Evolutionary conservation across 2,888 invertebrate genomes (phyloP), one percentile per base, ranked within the genome.

Genomic region (Escarpia spicata): DNA sequence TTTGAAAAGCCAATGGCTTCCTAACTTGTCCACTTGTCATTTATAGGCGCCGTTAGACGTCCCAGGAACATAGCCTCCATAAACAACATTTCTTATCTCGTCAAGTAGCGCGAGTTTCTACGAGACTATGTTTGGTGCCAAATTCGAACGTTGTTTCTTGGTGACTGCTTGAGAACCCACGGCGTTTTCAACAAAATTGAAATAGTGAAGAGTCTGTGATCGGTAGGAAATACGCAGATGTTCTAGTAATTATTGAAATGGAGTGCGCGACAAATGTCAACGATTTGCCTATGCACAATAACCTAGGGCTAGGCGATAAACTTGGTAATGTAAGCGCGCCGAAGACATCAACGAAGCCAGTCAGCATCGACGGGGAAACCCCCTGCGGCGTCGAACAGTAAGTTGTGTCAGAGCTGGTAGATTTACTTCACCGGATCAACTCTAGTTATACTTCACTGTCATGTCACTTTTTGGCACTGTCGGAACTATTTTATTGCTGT

Each of bases 181-280:
- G 75, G 19, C 75, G 26, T 15, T 75, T 75, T n/a, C 19, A 26
- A 75, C n/a, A 75, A 75, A 2, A 75, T 26, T 75, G 19, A 75
- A 6, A 26, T 26, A 26, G 19, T 75, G 3, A 75, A 75, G 6
- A 6, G 26, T 75, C 3, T 75, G 75, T n/a, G n/a, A 75, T 15
- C 75, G 75, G 75, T 75, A 75, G 6, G 6, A 26, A n/a, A 75
- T 19, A 75, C 75, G 75, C 19, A 26, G 26, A 75, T 75, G 75
- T 75, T 75, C 75, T 19, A 26, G 26, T 75, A 75, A 26, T 75
- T n/a, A 26, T 75, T 26, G 75, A 75, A 75, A 75, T 75, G 75
- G 75, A 75, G 6, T 75, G 75, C 75, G n/a, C 75, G 75, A 75
- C 75, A 75, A 75, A 75, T 75, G 75, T 75, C 75, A 75, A 75